Evolutionary conservation across 2,797 vertebrate species (phyloP), one percentile per base, ranked within the genome.

Genomic region (Acanthopagrus latus): DNA sequence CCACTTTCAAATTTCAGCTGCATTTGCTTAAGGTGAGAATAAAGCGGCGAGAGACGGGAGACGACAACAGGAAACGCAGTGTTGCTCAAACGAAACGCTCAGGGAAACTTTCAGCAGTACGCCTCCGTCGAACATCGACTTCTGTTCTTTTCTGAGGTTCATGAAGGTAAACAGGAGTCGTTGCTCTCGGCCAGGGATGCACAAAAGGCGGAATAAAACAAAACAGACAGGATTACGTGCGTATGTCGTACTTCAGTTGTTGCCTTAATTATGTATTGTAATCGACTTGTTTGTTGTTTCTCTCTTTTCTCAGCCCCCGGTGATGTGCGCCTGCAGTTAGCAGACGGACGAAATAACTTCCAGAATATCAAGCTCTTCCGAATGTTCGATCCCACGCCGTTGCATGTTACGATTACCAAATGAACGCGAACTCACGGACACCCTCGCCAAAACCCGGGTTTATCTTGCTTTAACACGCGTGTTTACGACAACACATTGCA

Each of bases 211-310:
- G 33, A 33, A 33, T 33, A 20, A 7, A 7, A 12, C 41, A 43
- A 55, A 46, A 54, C 47, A 18, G 51, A 70, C 63, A 7, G 16
- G 60, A 80, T 65, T 25, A 64, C 63, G 59, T 71, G 43, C 74
- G 72, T 54, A 41, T 70, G 63, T 71, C 33, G 64, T 72, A 62
- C 21, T 82, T 55, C 51, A 74, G 47, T 29, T 78, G 54, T 81
- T 67, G 55, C 21, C 74, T 86, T 44, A 87, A 86, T 77, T 65
- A 75, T 76, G 41, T 54, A 60, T 62, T 47, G 25, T 38, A 5
- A 65, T 82, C 23, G 1, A 47, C 3, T 67, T 67, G 44, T 64
- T 29, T 13, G 33, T 59, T 16, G 18, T 29, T 29, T 27, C 7
- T 14, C 43, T 66, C n/a, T 4, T 33, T 33, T 33, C 5, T 7